Conservation (phyloP, 2,113 vertebrate genomes). For the Phalacrocorax brasilianus region DNA sequence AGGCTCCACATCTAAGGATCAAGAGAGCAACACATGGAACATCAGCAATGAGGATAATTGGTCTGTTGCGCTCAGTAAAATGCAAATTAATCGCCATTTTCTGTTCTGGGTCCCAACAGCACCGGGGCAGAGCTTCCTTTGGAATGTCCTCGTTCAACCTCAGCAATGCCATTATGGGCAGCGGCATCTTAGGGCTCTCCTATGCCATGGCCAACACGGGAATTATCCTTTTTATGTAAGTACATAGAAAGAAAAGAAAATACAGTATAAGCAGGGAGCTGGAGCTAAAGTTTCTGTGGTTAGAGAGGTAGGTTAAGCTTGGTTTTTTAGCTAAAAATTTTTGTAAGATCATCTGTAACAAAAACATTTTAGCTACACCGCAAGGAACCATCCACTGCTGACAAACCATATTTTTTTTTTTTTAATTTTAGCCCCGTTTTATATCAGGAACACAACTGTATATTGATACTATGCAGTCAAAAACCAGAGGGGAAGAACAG, state of each 20-base stretch:
- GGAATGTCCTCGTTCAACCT: slow-evolving; percentile 97
- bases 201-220: slow-evolving; percentile 98
- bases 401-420: neutral
- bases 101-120: slow-evolving; percentile 70
- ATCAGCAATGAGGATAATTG: neutral
- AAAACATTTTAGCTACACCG: neutral
- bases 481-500: neutral
- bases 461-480: neutral
- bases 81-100: neutral
- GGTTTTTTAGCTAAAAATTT: neutral
- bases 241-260: slow-evolving; percentile 12
- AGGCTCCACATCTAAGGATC: neutral
- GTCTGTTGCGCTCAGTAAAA: neutral
- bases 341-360: neutral
- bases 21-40: neutral
- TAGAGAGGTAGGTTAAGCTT: neutral
- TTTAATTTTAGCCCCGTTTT: neutral
- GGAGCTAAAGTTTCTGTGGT: neutral
- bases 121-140: slow-evolving; percentile 88
- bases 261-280: neutral
- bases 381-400: neutral
- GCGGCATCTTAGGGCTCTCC: slow-evolving; percentile 93
- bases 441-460: neutral
- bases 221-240: slow-evolving; percentile 92
- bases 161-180: slow-evolving; percentile 99